Conservation (phyloP, 1,140 invertebrate genomes). For the Coptotermes formosanus region DNA sequence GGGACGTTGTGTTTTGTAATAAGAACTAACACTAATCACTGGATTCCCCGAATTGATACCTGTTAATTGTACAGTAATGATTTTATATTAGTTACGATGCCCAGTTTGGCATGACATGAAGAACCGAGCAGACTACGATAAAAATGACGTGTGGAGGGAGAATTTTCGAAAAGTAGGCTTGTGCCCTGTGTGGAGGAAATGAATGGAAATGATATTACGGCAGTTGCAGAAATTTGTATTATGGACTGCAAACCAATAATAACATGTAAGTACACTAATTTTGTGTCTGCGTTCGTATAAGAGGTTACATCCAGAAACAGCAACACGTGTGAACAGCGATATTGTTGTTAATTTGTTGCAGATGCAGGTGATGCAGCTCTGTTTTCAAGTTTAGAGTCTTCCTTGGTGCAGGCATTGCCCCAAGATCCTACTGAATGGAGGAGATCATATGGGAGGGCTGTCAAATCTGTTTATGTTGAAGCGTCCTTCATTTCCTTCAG, state of each 20-base stretch:
- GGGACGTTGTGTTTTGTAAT: neutral
- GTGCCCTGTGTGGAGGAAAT: neutral
- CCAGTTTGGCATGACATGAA: neutral
- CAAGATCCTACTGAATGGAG: conserved; percentile 87
- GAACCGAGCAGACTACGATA: neutral
- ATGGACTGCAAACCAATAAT: conserved; percentile 57
- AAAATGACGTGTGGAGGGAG: conserved; percentile 12
- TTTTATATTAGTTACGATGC: neutral
- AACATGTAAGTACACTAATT: conserved; percentile 53
- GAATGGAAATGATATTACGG: conserved; percentile 24
- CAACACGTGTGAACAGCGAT: neutral
- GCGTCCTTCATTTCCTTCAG: conserved; percentile 82
- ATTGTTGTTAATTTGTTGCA: conserved; percentile 47
- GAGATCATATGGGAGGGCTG: conserved; percentile 75
- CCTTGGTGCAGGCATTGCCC: conserved; percentile 74
- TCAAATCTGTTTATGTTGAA: conserved; percentile 80
- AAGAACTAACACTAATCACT: neutral
- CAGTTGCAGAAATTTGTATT: conserved; percentile 26
- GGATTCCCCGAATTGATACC: neutral
- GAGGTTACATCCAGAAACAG: neutral
- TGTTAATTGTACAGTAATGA: neutral
- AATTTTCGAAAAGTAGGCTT: neutral
- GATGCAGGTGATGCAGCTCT: conserved; percentile 86
- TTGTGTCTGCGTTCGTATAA: neutral
- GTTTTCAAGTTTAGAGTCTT: conserved; percentile 77